Base-by-base conservation (phyloP, 2,797 vertebrate species). In the Oreortyx pictus region DNA sequence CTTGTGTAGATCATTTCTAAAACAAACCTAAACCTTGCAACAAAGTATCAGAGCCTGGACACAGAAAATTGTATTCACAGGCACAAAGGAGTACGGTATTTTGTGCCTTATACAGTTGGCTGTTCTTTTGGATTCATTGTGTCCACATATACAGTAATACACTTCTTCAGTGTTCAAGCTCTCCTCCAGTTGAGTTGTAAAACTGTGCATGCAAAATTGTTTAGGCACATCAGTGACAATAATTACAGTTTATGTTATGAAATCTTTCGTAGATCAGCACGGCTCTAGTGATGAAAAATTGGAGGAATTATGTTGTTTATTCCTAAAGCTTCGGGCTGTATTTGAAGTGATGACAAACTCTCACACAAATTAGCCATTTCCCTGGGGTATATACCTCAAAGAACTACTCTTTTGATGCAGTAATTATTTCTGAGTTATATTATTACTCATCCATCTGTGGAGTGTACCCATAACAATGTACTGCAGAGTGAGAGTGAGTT, bases 401-500 rank as follows among this genome's bases (percentile, higher is more conserved):
- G 33, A 39, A n/a, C 16, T 46, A 14, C 46, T 70, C 4, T 72
- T 41, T 44, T 90, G 47, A 65, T 91, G 66, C 22, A 70, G 33
- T 2, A 15, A 82, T 93, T 64, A 86, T 65, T 83, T 94, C 52
- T 67, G 77, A 94, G 73, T 23, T 68, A 13, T 66, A 47, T 56
- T 18, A 82, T 35, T 93, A 74, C 25, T 74, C 37, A 29, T 81
- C 44, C 43, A 91, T 91, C 67, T 76, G 49, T 54, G 54, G 56
- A 83, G 82, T 91, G 94, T 89, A 66, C 49, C 46, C 56, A 76
- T 19, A 77, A 29, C 60, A 27, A 78, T 62, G 31, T 81, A 75
- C 54, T 73, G 77, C 41, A 54, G 43, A 0, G 1, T 56, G 88
- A 70, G 49, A 88, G 86, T 44, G 2, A 59, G 72, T 86, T 76